Conservation (phyloP, 2,113 vertebrate genomes). For the Mesoclemmys tuberculata region DNA sequence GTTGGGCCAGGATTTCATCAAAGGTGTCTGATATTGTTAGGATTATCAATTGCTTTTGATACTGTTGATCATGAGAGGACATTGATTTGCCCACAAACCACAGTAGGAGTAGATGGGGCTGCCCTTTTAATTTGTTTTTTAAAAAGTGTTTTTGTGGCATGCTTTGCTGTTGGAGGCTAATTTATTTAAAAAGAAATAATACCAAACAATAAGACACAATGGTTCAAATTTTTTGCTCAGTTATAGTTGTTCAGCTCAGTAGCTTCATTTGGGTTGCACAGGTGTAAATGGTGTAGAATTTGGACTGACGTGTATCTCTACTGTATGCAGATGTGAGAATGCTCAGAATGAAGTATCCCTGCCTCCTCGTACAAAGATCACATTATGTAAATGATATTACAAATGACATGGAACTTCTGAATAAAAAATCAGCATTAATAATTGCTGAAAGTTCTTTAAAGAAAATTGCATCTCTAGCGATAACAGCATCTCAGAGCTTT, state of each 20-base stretch:
- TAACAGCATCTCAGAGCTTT: conserved; percentile 23
- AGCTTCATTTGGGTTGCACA: conserved; percentile 6
- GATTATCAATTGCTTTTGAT: not conserved
- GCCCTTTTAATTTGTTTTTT: not conserved
- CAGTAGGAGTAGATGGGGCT: not conserved
- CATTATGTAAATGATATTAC: conserved; percentile 42
- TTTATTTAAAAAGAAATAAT: not conserved
- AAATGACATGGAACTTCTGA: not conserved
- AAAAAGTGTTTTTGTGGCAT: not conserved
- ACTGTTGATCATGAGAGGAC: not conserved
- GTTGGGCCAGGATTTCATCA: not conserved
- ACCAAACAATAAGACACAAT: not conserved
- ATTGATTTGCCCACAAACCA: not conserved
- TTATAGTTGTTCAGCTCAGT: not conserved
- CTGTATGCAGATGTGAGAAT: not conserved
- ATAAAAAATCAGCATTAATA: conserved; percentile 51
- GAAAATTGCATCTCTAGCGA: not conserved
- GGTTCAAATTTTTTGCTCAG: not conserved
- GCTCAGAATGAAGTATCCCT: conserved; percentile 30
- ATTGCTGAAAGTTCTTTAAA: conserved; percentile 31
- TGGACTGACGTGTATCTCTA: not conserved
- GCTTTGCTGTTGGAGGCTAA: not conserved
- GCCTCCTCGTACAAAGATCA: conserved; percentile 26
- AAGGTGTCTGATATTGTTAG: not conserved
- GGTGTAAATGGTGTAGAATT: conserved; percentile 15